Base-by-base conservation (phyloP, 2,888 invertebrate genomes). In the Hanleya hanleyi region DNA sequence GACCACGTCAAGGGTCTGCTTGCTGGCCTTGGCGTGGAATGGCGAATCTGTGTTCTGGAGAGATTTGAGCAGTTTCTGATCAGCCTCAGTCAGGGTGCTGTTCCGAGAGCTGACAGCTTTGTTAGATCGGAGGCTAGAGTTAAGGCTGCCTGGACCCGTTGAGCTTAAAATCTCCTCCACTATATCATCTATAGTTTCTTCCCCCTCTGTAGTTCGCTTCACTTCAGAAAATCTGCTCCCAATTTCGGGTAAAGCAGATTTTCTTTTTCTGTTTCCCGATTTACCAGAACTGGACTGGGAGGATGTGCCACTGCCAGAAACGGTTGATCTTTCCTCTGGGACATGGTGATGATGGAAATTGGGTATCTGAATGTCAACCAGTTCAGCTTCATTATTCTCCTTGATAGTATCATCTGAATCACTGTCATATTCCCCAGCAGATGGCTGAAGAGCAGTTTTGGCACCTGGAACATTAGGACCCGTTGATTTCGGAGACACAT, bases 161-260 rank as follows among this genome's bases (percentile, higher is more conserved):
- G 80, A 80, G 51, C 79, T 86, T 22, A 89, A 74, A 41, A 89
- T 89, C 71, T 89, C 89, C 57, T 87, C 85, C 69, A 88, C 86
- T n/a, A 83, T 85, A 37, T 84, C 83, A 67, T 86, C 82, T 41
- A 88, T 80, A 47, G 86, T 82, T 32, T 83, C 82, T 50, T 83
- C 80, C 36, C 78, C 74, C 22, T 80, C 77, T n/a, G n/a, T n/a
- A 36, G 69, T 64, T 37, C 75, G 70, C 32, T 80, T 84, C 7
- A 80, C 78, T 74, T 85, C 84, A 26, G 84, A 83, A 72, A 83
- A 85, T 65, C 79, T 83, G 47, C 82, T 80, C 65, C 83, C 84
- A 12, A 64, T 9, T 9, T 64, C 33, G 35, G 33, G 18, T 33
- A 33, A 64, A 9, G 38, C 32, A 3, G n/a, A 26, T 9, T 67